phyloP scores from a whole-genome alignment of 1,140 invertebrate species.

The Oscheius sp. region DNA sequence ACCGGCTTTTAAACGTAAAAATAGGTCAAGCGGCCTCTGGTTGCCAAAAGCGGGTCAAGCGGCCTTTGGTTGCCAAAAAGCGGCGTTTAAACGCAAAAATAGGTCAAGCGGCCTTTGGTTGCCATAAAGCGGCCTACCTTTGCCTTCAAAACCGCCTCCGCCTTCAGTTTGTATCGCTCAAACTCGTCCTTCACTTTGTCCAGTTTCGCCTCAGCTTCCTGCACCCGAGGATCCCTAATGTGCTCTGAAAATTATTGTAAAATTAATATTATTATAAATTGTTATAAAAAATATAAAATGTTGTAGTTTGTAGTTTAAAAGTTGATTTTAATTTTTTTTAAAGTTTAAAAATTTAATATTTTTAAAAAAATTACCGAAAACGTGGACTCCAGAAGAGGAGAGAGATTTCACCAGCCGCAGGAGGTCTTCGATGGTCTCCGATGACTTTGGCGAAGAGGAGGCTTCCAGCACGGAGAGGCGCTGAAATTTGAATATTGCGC shows the following conservation, averaged over 20 bases:
- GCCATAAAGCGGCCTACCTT: not conserved
- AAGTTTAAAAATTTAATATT: no score
- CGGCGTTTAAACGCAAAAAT: no score
- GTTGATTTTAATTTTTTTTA: no score
- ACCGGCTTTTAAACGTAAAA: no score
- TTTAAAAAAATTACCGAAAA: no score
- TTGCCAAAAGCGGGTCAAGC: no score
- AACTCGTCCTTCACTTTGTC: conserved; percentile 17
- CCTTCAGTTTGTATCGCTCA: conserved; percentile 15
- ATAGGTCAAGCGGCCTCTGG: no score
- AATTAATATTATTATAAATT: no score
- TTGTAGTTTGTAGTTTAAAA: no score
- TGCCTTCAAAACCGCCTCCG: conserved; percentile 14
- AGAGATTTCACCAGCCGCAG: not conserved
- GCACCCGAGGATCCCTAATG: not conserved
- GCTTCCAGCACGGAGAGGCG: not conserved
- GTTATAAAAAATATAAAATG: no score
- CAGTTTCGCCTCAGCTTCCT: not conserved
- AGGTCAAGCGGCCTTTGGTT: no score
- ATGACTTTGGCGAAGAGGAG: not conserved
- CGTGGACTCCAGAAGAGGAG: not conserved
- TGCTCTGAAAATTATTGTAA: not conserved
- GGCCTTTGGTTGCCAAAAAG: no score
- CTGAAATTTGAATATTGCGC: not conserved
- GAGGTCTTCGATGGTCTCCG: not conserved